phyloP scores from a whole-genome alignment of 2,888 invertebrate species.

The Pristionchus arcanus region DNA sequence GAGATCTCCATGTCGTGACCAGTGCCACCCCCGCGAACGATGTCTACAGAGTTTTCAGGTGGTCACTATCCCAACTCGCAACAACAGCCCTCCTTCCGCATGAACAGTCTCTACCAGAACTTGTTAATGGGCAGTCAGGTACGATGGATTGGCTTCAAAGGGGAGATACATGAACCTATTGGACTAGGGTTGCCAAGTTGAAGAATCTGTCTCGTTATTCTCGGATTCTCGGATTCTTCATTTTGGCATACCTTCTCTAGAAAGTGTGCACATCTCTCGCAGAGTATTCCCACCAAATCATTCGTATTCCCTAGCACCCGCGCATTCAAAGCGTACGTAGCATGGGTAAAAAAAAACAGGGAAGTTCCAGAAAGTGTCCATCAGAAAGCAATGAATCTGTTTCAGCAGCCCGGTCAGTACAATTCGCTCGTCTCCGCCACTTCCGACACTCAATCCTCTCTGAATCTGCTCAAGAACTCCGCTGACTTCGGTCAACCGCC shows the following conservation, averaged over 20 bases:
- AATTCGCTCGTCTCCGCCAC: constrained; percentile 52
- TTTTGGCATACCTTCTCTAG: too few species aligned
- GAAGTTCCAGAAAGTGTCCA: not conserved
- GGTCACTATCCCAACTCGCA: not conserved
- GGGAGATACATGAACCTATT: too few species aligned
- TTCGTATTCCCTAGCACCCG: too few species aligned
- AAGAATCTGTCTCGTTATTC: too few species aligned
- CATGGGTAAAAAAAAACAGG: too few species aligned
- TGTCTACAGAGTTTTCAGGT: constrained; percentile 26
- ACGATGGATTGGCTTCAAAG: not conserved
- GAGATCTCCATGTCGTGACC: not conserved
- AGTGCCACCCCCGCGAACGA: constrained; percentile 10
- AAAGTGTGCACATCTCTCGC: too few species aligned
- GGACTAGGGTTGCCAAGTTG: too few species aligned
- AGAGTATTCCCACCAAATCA: too few species aligned
- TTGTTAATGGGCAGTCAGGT: constrained; percentile 61
- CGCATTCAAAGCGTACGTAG: too few species aligned
- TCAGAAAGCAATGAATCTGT: not conserved
- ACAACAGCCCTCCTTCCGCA: constrained; percentile 50
- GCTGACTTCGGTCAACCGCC: constrained; percentile 23
- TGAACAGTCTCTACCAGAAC: constrained; percentile 62
- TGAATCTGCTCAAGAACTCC: not conserved
- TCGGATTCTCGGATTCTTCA: too few species aligned
- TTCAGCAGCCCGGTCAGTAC: constrained; percentile 12
- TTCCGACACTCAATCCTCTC: constrained; percentile 8